Conservation (phyloP, 1,140 invertebrate genomes). For the Patella vulgata region DNA sequence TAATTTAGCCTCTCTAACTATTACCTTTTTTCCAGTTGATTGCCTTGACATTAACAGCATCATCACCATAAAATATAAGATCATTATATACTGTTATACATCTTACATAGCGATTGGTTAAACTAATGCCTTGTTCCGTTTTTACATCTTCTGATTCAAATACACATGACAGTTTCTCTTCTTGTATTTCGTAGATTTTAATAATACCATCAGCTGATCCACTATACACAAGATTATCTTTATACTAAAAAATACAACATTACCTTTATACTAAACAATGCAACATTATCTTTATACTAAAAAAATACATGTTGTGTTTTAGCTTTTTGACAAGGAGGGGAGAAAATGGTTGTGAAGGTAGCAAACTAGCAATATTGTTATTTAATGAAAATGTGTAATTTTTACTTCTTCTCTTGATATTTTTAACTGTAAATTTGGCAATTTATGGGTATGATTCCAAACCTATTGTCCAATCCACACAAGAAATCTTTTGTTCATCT, state of each 20-base stretch:
- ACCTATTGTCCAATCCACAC: too few relatives aligned
- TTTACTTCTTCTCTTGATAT: too few relatives aligned
- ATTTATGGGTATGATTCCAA: too few relatives aligned
- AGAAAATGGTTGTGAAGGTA: background rate
- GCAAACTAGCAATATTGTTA: background rate
- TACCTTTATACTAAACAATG: constrained; percentile 37
- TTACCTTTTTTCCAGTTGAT: constrained; percentile 59
- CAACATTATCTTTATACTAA: constrained; percentile 27
- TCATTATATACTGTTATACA: constrained; percentile 30
- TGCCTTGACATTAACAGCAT: constrained; percentile 58
- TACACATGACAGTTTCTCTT: constrained; percentile 35
- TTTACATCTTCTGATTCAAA: constrained; percentile 50
- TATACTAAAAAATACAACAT: constrained; percentile 35
- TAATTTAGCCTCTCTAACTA: too few relatives aligned
- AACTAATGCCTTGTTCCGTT: constrained; percentile 8
- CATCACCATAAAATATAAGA: constrained; percentile 52
- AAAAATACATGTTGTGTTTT: too few relatives aligned
- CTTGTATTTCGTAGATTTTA: constrained; percentile 46
- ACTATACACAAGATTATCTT: constrained; percentile 28
- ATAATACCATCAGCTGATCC: constrained; percentile 43
- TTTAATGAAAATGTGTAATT: too few relatives aligned
- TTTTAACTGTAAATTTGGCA: too few relatives aligned
- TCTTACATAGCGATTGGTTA: constrained; percentile 34
- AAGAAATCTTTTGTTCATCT: too few relatives aligned
- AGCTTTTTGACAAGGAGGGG: background rate